Conservation (phyloP, 2,888 invertebrate species). For the Amorpha juglandis region DNA sequence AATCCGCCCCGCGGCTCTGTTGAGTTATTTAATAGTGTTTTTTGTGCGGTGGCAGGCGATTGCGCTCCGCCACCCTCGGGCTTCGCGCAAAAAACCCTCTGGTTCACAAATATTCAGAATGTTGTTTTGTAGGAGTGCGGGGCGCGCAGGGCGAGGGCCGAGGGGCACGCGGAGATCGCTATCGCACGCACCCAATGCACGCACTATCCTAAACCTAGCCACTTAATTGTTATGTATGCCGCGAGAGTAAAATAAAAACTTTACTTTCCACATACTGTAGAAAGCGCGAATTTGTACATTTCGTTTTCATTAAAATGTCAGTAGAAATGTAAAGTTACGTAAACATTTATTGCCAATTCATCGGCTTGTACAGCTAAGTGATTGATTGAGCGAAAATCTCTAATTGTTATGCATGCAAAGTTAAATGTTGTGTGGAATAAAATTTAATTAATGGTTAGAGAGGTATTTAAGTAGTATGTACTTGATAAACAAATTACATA, state of each 20-base stretch:
- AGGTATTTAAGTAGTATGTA: neutral
- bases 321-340: slow-evolving; percentile 42
- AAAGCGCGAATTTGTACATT: slow-evolving; percentile 25
- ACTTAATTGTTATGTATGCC: slow-evolving; percentile 78
- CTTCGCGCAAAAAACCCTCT: slow-evolving; percentile 83
- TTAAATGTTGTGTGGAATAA: neutral
- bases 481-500: neutral
- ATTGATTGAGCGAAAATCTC: slow-evolving; percentile 31
- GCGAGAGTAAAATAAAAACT: slow-evolving; percentile 40
- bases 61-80: slow-evolving; percentile 81
- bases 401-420: slow-evolving; percentile 28
- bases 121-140: slow-evolving; percentile 75
- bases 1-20: slow-evolving; percentile 77
- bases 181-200: slow-evolving; percentile 83
- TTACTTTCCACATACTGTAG: slow-evolving; percentile 26
- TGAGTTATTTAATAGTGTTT: slow-evolving; percentile 83
- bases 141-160: slow-evolving; percentile 51
- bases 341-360: slow-evolving; percentile 42
- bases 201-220: slow-evolving; percentile 82
- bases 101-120: slow-evolving; percentile 78
- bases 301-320: slow-evolving; percentile 32
- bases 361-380: slow-evolving; percentile 35
- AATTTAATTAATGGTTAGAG: neutral
- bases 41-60: slow-evolving; percentile 79
- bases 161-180: slow-evolving; percentile 76